Base-by-base conservation (phyloP, 2,888 invertebrate species). In the Fissipunctia ypsillon region DNA sequence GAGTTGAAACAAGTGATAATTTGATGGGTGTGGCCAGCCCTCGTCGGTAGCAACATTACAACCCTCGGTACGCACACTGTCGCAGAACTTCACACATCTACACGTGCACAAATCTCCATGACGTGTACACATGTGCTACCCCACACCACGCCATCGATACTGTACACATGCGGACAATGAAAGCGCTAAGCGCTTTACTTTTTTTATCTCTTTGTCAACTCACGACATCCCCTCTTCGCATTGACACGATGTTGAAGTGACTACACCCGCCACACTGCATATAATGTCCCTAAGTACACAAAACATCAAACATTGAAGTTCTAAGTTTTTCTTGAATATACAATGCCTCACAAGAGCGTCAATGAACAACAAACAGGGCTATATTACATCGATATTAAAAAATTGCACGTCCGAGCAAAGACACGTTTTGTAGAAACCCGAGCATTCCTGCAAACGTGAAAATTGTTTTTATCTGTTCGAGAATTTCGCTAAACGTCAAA, bases 141-240 rank as follows among this genome's bases (percentile, higher is more conserved):
- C 94, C 88, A 90, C 86, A 88, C 89, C 84, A 80, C 81, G 78
- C 56, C 60, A 66, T 64, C 50, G 81, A 85, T 88, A 88, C 86
- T 78, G 85, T 80, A 89, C 84, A 87, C 87, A 90, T 90, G 91
- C 92, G 92, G 91, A 95, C 94, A 95, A 94, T 94, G 90, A 90
- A 85, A 90, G 88, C 89, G 88, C 85, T 94, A 95, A 96, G 94
- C 95, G 94, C 93, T 95, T 95, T 95, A 95, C 89, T 93, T 95
- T 71, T 94, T 95, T 94, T 91, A 93, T 89, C 91, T 89, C 91
- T 93, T 94, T 94, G 91, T 93, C 83, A 71, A 68, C 50, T 71
- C 45, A 83, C 78, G 82, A 84, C 85, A 88, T 76, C 87, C 90
- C 92, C 94, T 92, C 90, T 88, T 84, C 82, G 82, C 79, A 82